Base-by-base conservation (phyloP, 2,888 invertebrate species). In the Palloptera scutellata region DNA sequence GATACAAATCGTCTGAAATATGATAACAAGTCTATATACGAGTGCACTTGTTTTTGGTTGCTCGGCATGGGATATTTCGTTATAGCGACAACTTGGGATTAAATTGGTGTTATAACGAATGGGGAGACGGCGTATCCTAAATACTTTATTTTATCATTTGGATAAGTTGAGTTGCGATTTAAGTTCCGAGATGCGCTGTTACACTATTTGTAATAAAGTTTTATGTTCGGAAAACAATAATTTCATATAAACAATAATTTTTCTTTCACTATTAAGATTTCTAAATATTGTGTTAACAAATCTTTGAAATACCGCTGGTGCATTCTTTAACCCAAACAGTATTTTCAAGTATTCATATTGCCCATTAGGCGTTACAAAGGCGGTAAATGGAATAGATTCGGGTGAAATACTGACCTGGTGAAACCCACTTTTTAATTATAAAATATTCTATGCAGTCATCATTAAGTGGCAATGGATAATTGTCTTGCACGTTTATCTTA, bases 331-430 rank as follows among this genome's bases (percentile, higher is more conserved):
- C 0, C 66, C 61, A 40, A 61, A 66, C 11, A 57, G 66, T 61
- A 61, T 67, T 51, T 42, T 61, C 10, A 62, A 15, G 12, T 67
- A 73, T 57, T 74, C 72, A 60, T 53, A 74, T 19, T 76, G 75
- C 9, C 74, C 74, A 40, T 66, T 43, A 15, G 73, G 73, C 8
- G 75, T 75, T 8, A 76, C 74, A 69, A 76, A 76, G 11, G 75
- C 66, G 6, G 72, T 76, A 20, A 61, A 76, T 51, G 69, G 71
- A 8, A 70, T 69, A 0, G 75, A 77, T 12, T 75, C 68, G 6
- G 69, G 61, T 3, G 70, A 62, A n/a, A 76, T 64, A 1, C 53
- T 55, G 1, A 76, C 70, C 19, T 75, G 75, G 52, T 73, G 68
- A 53, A 76, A 76, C 9, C 74, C 74, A 55, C 51, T 67, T 43